A percentile compares a stretch with the other conserved stretches of the same genome.
These are phyloP conservation scores for Tetrapedia diversipes DNA, from an alignment of 2,888 invertebrate species.

Conservation along the genomic window DNA sequence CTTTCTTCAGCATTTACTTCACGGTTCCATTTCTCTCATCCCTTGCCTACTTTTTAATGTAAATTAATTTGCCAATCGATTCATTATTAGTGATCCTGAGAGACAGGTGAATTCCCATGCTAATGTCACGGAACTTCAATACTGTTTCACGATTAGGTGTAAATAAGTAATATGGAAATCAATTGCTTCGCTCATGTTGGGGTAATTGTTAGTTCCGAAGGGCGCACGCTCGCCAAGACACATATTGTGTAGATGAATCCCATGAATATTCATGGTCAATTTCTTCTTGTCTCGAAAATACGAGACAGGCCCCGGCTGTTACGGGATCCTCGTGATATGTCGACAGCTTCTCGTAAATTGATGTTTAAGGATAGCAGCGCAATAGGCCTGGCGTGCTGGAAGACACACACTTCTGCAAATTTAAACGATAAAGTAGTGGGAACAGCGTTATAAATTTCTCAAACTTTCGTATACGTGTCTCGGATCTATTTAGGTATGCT, in stretches of 20 bases:
- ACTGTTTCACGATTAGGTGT: constrained; percentile 17
- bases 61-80: neutral
- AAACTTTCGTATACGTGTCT: constrained; percentile 51
- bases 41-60: too few species aligned
- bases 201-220: constrained; percentile 13
- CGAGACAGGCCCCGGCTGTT: constrained; percentile 22
- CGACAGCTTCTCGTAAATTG: constrained; percentile 34
- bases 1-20: too few species aligned
- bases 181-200: neutral
- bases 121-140: constrained; percentile 14
- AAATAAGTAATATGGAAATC: constrained; percentile 39
- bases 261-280: constrained; percentile 37
- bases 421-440: constrained; percentile 61
- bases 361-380: constrained; percentile 7
- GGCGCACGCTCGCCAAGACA: neutral
- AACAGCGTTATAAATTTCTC: constrained; percentile 68
- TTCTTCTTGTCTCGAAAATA: constrained; percentile 18
- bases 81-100: constrained; percentile 9
- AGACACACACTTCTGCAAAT: constrained; percentile 58
- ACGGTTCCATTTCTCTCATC: too few species aligned
- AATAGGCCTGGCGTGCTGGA: constrained; percentile 40
- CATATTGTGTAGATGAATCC: neutral
- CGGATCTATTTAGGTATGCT: neutral
- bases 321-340: constrained; percentile 56
- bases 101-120: constrained; percentile 32